Conservation (phyloP, 2,888 invertebrate genomes). For the Clistopyga incitator region DNA sequence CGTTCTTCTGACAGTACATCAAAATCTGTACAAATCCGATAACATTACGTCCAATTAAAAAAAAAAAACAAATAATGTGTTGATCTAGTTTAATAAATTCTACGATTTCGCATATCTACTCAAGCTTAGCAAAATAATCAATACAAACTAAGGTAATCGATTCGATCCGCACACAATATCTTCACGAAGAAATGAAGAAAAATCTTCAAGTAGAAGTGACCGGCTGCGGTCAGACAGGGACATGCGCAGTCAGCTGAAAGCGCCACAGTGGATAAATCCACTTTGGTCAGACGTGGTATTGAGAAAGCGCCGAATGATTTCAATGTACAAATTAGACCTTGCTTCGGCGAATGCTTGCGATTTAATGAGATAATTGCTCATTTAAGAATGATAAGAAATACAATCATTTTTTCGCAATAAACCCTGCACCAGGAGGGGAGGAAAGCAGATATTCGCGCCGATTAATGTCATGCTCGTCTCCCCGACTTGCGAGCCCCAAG, state of each 20-base stretch:
- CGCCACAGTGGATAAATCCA: conserved; percentile 30
- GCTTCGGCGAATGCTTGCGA: neutral
- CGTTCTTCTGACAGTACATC: too few relatives aligned
- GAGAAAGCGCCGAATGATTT: neutral
- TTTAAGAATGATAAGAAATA: conserved; percentile 4
- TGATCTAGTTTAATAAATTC: too few relatives aligned
- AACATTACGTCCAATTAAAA: too few relatives aligned
- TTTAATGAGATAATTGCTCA: neutral
- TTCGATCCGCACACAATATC: neutral
- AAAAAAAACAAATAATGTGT: too few relatives aligned
- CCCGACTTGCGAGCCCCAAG: conserved; percentile 40
- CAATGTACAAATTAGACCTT: neutral
- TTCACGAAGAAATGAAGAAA: neutral
- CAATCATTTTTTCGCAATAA: conserved; percentile 1
- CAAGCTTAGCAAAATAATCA: too few relatives aligned
- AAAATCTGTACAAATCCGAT: too few relatives aligned
- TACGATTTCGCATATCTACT: too few relatives aligned
- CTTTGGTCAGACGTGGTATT: conserved; percentile 30
- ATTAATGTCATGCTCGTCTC: conserved; percentile 42
- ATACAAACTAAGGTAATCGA: too few relatives aligned
- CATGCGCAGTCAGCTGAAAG: conserved; percentile 5
- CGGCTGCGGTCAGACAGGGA: conserved; percentile 3
- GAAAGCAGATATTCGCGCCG: conserved; percentile 22
- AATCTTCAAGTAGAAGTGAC: conserved; percentile 13
- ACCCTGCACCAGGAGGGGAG: neutral